phyloP scores from a whole-genome alignment of 1,140 invertebrate genomes.

The Leucophenga varia region DNA sequence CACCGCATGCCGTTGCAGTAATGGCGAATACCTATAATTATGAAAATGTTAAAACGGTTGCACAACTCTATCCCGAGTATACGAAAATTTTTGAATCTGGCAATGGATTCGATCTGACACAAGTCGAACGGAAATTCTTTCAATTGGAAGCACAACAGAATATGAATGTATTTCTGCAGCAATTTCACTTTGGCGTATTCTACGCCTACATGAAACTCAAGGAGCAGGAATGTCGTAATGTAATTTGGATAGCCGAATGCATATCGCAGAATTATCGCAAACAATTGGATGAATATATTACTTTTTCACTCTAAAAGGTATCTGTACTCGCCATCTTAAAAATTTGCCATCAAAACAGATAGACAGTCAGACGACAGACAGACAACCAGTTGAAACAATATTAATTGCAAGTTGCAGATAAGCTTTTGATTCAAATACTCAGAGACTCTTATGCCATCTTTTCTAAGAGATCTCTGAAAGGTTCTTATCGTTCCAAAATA shows the following conservation, averaged over 20 bases:
- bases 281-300: too few species aligned
- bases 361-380: too few species aligned
- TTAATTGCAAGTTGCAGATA: too few species aligned
- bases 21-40: background rate
- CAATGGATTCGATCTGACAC: slow-evolving; percentile 78
- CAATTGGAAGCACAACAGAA: slow-evolving; percentile 97
- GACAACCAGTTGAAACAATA: too few species aligned
- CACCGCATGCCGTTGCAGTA: slow-evolving; percentile 63
- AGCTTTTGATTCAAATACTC: too few species aligned
- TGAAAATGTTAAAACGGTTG: background rate
- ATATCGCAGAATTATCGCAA: too few species aligned
- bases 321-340: too few species aligned
- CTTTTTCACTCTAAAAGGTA: too few species aligned
- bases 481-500: too few species aligned
- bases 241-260: slow-evolving; percentile 99
- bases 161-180: slow-evolving; percentile 95
- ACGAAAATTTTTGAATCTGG: slow-evolving; percentile 91
- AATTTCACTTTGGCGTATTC: slow-evolving; percentile 99
- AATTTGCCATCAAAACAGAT: too few species aligned
- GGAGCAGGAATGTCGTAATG: slow-evolving; percentile 98
- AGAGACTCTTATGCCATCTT: too few species aligned
- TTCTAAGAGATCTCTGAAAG: too few species aligned
- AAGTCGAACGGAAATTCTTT: slow-evolving; percentile 99
- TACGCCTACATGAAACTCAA: slow-evolving; percentile 98
- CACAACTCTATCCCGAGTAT: slow-evolving; percentile 67